Percentiles rank a stretch among this genome's conserved stretches.
phyloP scores from a whole-genome alignment of 2,797 vertebrate genomes.

The Heliangelus exortis region DNA sequence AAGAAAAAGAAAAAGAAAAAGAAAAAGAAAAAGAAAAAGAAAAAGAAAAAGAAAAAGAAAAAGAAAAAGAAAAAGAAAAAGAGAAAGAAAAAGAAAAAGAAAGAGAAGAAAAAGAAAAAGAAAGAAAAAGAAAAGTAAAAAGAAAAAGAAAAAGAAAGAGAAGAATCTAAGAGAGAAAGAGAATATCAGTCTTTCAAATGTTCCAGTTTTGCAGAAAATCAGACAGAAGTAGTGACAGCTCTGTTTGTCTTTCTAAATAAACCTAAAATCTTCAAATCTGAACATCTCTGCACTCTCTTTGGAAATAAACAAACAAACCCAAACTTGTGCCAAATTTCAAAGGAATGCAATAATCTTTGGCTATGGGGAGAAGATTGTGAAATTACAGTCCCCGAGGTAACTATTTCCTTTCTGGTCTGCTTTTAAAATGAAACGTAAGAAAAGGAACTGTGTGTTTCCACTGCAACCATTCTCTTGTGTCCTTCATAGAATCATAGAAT shows the following conservation, averaged over 20 bases:
- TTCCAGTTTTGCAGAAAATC: background rate
- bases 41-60: too few species aligned
- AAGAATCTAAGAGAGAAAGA: background rate
- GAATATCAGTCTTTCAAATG: fast-evolving
- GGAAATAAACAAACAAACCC: background rate
- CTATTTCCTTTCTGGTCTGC: background rate
- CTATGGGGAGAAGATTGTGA: background rate
- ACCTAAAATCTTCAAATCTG: background rate
- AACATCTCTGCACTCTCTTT: background rate
- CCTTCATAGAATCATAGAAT: background rate
- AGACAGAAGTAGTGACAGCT: background rate
- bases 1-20: too few species aligned
- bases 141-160: background rate
- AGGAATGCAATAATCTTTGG: background rate
- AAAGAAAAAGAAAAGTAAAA: background rate
- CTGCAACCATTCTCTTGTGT: background rate
- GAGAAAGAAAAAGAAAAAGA: background rate
- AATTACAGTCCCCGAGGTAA: background rate
- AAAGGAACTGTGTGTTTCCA: background rate
- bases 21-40: too few species aligned
- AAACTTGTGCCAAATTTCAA: background rate
- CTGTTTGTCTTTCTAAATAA: background rate
- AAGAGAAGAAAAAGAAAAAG: background rate
- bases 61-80: too few species aligned
- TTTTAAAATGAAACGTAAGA: background rate